These are phyloP conservation scores for Poecilia velifera DNA, from an alignment of 2,797 vertebrate species.

Conservation along the genomic window DNA sequence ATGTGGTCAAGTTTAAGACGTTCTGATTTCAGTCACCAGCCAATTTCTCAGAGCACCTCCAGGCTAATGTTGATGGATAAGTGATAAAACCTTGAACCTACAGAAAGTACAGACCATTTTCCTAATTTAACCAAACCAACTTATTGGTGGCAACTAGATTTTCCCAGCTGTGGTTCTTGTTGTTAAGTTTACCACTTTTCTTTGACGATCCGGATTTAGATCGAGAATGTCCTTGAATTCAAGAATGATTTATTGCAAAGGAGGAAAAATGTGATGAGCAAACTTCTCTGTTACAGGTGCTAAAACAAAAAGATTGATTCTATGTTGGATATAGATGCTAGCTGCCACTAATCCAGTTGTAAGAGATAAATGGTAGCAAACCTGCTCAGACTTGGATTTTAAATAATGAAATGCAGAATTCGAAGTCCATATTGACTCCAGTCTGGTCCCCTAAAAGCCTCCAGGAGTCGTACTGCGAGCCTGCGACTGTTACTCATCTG, in stretches of 20 bases:
- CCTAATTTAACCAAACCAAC: not conserved
- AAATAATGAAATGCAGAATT: not conserved
- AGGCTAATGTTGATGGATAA: not conserved
- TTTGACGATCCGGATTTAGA: not conserved
- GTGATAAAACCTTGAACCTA: not conserved
- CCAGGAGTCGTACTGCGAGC: slow-evolving; percentile 20
- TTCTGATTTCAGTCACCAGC: not conserved
- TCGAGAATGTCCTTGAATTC: not conserved
- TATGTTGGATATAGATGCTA: not conserved
- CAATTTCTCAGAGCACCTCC: not conserved
- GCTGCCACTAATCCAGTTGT: not conserved
- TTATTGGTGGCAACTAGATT: not conserved
- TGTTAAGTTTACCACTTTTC: not conserved
- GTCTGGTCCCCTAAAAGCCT: slow-evolving; percentile 23
- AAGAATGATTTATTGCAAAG: not conserved
- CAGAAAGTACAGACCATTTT: not conserved
- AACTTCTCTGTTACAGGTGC: not conserved
- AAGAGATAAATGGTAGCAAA: not conserved
- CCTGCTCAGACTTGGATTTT: not conserved
- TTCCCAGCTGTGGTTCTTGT: not conserved
- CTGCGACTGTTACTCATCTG: slow-evolving; percentile 55
- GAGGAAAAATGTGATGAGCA: not conserved
- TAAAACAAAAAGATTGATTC: not conserved
- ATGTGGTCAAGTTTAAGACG: not conserved
- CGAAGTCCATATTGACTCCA: not conserved